A percentile compares a stretch with the other conserved stretches of the same genome.
Evolutionary conservation across 37 sponge, comb jelly and placozoan genomes (phyloP).

Genomic region (Mnemiopsis leidyi): DNA sequence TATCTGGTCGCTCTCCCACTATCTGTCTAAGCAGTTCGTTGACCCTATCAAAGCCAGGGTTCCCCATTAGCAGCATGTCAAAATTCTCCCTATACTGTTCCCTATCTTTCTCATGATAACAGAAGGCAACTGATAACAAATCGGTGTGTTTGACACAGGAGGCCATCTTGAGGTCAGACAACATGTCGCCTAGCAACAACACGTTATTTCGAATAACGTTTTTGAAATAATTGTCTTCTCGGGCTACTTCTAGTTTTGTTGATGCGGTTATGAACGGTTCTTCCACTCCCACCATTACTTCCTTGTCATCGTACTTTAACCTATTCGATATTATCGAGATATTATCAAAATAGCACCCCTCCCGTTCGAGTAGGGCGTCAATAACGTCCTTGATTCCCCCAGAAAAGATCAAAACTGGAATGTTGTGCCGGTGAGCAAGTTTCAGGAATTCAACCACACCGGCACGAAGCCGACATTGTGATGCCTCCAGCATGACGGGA

Average conservation of each 20-base stretch:
- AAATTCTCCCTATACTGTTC: neutral
- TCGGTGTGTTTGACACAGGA: neutral
- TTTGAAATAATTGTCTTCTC: neutral
- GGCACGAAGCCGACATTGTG: neutral
- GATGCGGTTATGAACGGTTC: slow-evolving; percentile 26
- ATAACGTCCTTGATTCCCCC: slow-evolving; percentile 60
- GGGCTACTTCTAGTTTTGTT: slow-evolving; percentile 28
- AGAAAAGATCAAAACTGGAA: slow-evolving; percentile 13
- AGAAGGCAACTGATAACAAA: neutral
- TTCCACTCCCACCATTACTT: neutral
- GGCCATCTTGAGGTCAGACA: slow-evolving; percentile 31
- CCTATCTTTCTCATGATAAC: neutral
- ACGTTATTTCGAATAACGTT: neutral
- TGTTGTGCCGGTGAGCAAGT: slow-evolving; percentile 20
- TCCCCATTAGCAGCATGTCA: neutral
- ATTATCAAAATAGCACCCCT: slow-evolving; percentile 38
- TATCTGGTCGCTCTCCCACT: too few species aligned
- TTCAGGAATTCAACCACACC: slow-evolving; percentile 49
- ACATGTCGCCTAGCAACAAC: slow-evolving; percentile 51
- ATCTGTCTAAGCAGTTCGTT: neutral
- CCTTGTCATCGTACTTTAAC: neutral
- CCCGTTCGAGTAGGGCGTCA: neutral
- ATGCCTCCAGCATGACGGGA: slow-evolving; percentile 34
- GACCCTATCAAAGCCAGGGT: slow-evolving; percentile 32
- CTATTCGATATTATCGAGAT: slow-evolving; percentile 25